Conservation (phyloP, 2,888 invertebrate species). For the Branchipolynoe longqiensis region DNA sequence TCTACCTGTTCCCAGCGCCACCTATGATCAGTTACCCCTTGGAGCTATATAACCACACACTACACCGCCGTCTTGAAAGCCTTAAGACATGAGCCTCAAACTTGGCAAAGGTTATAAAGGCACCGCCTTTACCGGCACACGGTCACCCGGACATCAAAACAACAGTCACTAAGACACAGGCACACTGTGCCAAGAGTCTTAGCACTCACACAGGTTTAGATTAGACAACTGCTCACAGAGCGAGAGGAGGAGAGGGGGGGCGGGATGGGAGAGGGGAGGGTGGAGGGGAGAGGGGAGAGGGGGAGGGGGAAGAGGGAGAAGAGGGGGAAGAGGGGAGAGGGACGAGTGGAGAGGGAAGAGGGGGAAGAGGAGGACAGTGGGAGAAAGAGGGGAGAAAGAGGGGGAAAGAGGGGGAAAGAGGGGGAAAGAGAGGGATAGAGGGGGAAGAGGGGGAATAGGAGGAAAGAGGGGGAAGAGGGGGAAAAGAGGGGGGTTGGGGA, state of each 20-base stretch:
- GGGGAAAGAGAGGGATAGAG: background rate
- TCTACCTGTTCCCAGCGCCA: background rate
- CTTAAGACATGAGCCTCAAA: background rate
- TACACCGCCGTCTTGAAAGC: background rate
- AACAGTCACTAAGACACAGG: too few species aligned
- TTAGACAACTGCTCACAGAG: too few species aligned
- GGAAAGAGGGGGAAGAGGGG: too few species aligned
- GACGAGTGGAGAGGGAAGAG: background rate
- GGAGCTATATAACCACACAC: background rate
- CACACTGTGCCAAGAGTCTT: too few species aligned
- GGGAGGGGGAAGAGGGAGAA: too few species aligned
- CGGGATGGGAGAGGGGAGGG: too few species aligned
- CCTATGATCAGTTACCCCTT: background rate
- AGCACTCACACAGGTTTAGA: too few species aligned
- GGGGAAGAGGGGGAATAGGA: too few species aligned
- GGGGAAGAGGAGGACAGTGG: background rate
- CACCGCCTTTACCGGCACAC: background rate
- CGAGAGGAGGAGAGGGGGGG: too few species aligned
- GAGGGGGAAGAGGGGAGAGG: too few species aligned
- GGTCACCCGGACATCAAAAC: background rate
- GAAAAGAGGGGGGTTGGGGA: too few species aligned
- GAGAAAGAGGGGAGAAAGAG: background rate
- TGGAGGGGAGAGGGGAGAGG: too few species aligned
- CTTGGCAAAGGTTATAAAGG: background rate
- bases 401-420: background rate